phyloP scores from a whole-genome alignment of 2,113 vertebrate genomes.

The Sylvilagus bachmani region DNA sequence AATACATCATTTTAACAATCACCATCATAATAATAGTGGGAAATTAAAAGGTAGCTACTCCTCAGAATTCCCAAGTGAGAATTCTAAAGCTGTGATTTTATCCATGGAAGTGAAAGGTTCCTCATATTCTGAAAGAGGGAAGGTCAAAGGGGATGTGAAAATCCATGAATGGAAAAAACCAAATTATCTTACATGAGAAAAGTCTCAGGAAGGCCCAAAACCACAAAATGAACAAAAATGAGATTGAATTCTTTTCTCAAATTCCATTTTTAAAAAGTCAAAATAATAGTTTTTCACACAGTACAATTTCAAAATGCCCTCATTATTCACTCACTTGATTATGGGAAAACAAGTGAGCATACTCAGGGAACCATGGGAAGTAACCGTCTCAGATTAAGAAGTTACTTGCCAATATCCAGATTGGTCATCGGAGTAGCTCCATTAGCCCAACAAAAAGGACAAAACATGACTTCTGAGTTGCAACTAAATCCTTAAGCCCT shows the following conservation, averaged over 20 bases:
- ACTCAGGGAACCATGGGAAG: not conserved
- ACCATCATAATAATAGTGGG: not conserved
- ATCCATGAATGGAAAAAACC: slow-evolving; percentile 4
- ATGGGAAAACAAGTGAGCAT: not conserved
- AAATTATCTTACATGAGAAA: slow-evolving; percentile 38
- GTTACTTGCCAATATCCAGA: not conserved
- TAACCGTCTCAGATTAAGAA: not conserved
- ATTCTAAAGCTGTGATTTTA: slow-evolving; percentile 25
- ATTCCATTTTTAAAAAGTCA: slow-evolving; percentile 42
- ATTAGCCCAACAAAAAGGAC: not conserved
- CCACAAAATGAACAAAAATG: slow-evolving; percentile 34
- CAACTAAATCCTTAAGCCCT: not conserved
- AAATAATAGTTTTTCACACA: slow-evolving; percentile 24
- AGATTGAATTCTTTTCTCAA: slow-evolving; percentile 25
- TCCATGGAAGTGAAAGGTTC: not conserved
- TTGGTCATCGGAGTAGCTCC: not conserved
- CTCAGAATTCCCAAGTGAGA: slow-evolving; percentile 21
- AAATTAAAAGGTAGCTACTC: not conserved
- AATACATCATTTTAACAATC: slow-evolving; percentile 31
- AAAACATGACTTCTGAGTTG: slow-evolving; percentile 15
- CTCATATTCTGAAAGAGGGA: not conserved
- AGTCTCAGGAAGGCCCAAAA: not conserved
- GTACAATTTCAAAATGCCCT: not conserved
- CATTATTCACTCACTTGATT: not conserved
- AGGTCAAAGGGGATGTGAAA: slow-evolving; percentile 43